Evolutionary conservation across 1,140 invertebrate species (phyloP).

Genomic region (Eueides isabella): DNA sequence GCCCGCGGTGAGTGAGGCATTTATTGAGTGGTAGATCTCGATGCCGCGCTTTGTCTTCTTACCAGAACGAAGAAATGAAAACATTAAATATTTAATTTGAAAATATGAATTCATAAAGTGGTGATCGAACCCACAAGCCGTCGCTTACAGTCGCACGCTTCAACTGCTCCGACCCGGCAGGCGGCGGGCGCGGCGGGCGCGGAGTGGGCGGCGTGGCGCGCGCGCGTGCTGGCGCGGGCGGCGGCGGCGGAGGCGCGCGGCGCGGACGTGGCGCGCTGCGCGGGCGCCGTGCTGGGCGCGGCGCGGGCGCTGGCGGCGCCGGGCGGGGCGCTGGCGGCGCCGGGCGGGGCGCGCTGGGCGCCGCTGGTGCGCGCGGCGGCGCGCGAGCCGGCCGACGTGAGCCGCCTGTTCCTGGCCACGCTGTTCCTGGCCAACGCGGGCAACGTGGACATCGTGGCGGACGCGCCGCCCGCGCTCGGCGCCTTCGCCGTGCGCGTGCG

Average conservation of each 20-base stretch:
- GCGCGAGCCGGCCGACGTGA: slow-evolving; percentile 42
- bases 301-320: slow-evolving; percentile 25
- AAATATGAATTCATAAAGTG: too few relatives aligned
- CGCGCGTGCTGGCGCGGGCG: slow-evolving; percentile 31
- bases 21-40: too few relatives aligned
- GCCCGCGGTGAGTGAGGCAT: too few relatives aligned
- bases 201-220: slow-evolving; percentile 40
- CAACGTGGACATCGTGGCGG: slow-evolving; percentile 59
- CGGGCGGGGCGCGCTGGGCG: slow-evolving; percentile 30
- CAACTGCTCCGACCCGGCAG: too few relatives aligned
- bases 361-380: slow-evolving; percentile 40
- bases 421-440: slow-evolving; percentile 62
- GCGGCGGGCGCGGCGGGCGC: slow-evolving; percentile 34
- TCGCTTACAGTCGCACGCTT: too few relatives aligned
- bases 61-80: too few relatives aligned
- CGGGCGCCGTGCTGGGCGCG: slow-evolving; percentile 37
- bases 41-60: too few relatives aligned
- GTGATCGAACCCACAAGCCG: too few relatives aligned
- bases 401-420: slow-evolving; percentile 55
- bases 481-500: slow-evolving; percentile 54
- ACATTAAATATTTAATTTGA: too few relatives aligned
- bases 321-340: slow-evolving; percentile 7
- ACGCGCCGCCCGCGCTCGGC: slow-evolving; percentile 48
- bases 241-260: slow-evolving; percentile 37
- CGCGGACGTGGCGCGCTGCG: slow-evolving; percentile 47